phyloP scores from a whole-genome alignment of 1,140 invertebrate genomes.

The Aphaenogaster floridana region DNA sequence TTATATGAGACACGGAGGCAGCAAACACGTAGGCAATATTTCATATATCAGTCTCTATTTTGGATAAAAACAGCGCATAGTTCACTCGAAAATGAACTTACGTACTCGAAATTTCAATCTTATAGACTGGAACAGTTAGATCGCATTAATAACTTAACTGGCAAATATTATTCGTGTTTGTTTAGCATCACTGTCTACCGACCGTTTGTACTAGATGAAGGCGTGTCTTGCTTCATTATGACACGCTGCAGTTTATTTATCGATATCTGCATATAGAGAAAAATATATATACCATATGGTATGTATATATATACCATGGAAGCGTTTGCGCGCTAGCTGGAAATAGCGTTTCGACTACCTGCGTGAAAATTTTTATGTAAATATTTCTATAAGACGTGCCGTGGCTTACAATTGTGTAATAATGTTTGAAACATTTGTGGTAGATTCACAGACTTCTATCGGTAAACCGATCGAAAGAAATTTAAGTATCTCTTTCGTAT shows the following conservation, averaged over 20 bases:
- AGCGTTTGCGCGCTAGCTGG: neutral
- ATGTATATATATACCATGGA: neutral
- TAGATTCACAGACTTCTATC: neutral
- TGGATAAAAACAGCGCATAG: conserved; percentile 66
- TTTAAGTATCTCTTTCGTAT: neutral
- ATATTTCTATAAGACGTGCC: neutral
- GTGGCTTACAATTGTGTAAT: neutral
- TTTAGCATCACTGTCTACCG: conserved; percentile 49
- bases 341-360: neutral
- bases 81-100: neutral
- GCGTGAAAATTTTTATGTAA: neutral
- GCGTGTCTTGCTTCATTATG: neutral
- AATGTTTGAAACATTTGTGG: neutral
- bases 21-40: conserved; percentile 75
- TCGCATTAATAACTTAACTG: conserved; percentile 36
- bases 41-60: conserved; percentile 76
- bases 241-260: conserved; percentile 11
- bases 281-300: neutral
- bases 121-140: conserved; percentile 21
- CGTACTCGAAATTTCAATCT: conserved; percentile 4
- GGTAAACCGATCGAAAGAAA: neutral
- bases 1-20: conserved; percentile 73
- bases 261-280: neutral
- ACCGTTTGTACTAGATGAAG: conserved; percentile 31
- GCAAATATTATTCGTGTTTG: conserved; percentile 46